Base-by-base conservation (phyloP, 2,113 vertebrate genomes). In the Calyptommatus sinebrachiatus region DNA sequence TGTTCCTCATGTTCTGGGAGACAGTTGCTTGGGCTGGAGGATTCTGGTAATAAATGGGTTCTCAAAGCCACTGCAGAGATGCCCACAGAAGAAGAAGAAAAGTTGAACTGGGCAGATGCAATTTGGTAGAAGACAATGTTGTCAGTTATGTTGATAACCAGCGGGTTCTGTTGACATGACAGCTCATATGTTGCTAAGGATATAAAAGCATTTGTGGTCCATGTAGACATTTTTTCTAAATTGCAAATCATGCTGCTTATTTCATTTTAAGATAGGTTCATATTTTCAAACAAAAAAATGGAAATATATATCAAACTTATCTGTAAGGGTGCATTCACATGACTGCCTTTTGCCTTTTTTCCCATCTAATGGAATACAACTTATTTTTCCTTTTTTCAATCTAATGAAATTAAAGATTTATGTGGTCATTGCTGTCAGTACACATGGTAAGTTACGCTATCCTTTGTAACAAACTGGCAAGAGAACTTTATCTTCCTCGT, bases 111-210 rank as follows among this genome's bases (percentile, higher is more conserved):
- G 66, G 96, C 89, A 0, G 97, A 95, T 29, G 92, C 77, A 0
- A 92, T 94, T 67, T 61, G 86, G 84, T 89, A 91, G 6, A 87
- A 70, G 24, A 94, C 91, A 9, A 91, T 90, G 87, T 94, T 91
- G 1, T 88, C 93, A 76, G 93, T 96, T 88, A 96, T 89, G 0
- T 96, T 96, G 76, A 98, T 90, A 87, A 97, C 71, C 71, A 98
- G 88, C 0, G 98, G 98, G 85, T 97, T 99, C 73, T 90, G 93
- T 67, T 95, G 94, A 82, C 98, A 99, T 0, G 96, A 98, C 79
- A 99, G 90, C 84, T 96, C 93, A 0, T 97, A 88, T 1, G 88
- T 93, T 79, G 97, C 98, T 99, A 79, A 1, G 20, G 80, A 80
- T 79, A 46, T 66, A 45, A 87, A 46, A 73, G 10, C 83, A 31